Evolutionary conservation across 2,113 vertebrate species (phyloP).

Genomic region (Leiothrix lutea): DNA sequence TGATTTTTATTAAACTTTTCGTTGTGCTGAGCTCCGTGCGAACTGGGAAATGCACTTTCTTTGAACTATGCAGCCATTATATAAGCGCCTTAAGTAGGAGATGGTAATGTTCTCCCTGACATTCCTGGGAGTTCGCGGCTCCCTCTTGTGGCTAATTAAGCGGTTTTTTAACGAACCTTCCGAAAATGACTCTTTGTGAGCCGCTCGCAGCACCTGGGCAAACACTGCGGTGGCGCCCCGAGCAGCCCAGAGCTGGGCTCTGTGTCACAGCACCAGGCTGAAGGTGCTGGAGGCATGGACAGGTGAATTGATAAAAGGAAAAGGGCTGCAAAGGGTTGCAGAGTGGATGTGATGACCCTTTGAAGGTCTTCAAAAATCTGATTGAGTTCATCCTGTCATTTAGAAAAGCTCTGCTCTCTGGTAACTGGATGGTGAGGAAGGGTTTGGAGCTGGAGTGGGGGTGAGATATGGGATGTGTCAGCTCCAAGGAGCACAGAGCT

Average conservation of each 20-base stretch:
- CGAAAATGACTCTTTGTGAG: background rate
- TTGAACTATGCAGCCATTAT: slow-evolving; percentile 36
- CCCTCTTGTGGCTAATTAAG: slow-evolving; percentile 63
- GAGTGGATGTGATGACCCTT: accelerated
- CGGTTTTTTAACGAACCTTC: background rate
- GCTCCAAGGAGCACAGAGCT: background rate
- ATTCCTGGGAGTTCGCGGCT: slow-evolving; percentile 21
- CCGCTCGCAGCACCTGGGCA: accelerated
- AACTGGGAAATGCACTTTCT: slow-evolving; percentile 45
- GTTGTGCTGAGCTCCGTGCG: background rate
- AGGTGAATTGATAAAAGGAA: accelerated
- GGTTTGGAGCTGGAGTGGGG: background rate
- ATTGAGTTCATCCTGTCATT: background rate
- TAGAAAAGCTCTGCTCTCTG: background rate
- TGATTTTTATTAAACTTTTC: slow-evolving; percentile 58
- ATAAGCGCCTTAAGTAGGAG: slow-evolving; percentile 44
- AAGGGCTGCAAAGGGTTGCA: background rate
- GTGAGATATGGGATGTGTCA: background rate
- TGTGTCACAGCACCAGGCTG: accelerated
- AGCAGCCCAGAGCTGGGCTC: background rate
- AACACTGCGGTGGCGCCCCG: too few species aligned
- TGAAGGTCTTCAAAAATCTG: background rate
- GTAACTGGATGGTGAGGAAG: background rate
- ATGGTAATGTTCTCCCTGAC: background rate
- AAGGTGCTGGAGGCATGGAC: accelerated